Conservation (phyloP, 64 coral and sea anemone species). For the Montipora foliosa region DNA sequence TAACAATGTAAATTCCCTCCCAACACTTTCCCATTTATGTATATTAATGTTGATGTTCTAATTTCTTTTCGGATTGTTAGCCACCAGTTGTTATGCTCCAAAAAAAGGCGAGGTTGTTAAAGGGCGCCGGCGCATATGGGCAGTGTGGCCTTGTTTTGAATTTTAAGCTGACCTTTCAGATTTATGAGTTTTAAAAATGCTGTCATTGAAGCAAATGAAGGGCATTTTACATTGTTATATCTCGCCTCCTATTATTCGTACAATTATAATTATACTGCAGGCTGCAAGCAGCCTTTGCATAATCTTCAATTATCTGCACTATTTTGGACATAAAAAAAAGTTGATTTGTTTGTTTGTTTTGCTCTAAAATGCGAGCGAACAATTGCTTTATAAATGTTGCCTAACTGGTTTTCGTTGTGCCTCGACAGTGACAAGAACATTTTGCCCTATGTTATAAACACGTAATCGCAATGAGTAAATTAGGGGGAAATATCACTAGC, state of each 20-base stretch:
- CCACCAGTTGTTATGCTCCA: background rate
- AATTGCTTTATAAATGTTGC: too few relatives aligned
- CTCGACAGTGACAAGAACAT: too few relatives aligned
- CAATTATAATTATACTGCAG: conserved; percentile 45
- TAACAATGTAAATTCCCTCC: conserved; percentile 52
- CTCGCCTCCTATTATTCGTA: conserved; percentile 25
- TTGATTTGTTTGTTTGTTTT: too few relatives aligned
- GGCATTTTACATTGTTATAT: conserved; percentile 51
- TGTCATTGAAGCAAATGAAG: conserved; percentile 31
- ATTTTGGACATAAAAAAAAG: too few relatives aligned
- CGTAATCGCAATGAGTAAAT: too few relatives aligned
- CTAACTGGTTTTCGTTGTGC: too few relatives aligned
- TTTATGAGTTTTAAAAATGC: background rate
- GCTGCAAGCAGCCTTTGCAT: background rate
- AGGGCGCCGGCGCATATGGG: background rate
- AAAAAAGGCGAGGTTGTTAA: background rate
- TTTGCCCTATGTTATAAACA: too few relatives aligned
- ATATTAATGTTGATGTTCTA: background rate
- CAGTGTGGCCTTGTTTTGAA: background rate
- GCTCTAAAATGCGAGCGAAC: too few relatives aligned
- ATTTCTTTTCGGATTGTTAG: background rate
- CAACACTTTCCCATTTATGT: background rate
- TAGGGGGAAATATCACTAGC: too few relatives aligned
- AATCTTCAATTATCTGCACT: too few relatives aligned
- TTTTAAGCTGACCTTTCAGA: background rate